Evolutionary conservation across 2,888 invertebrate genomes (phyloP).

Genomic region (Fragum fragum): DNA sequence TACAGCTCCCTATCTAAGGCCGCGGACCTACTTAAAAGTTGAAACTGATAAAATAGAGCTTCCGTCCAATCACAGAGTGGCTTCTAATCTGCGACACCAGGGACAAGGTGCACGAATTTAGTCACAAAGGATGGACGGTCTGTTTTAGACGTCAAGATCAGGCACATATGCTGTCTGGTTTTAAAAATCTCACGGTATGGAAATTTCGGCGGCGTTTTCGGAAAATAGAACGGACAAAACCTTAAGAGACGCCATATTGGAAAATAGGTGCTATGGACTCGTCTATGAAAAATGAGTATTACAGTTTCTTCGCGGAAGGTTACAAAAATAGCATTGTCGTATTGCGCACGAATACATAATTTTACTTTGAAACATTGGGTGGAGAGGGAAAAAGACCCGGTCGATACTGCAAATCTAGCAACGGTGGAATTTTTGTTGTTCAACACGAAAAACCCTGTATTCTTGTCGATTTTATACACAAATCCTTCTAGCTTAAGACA

Average conservation of each 20-base stretch:
- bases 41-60: slow-evolving; percentile 56
- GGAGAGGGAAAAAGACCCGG: slow-evolving; percentile 28
- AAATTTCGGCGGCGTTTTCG: slow-evolving; percentile 31
- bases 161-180: slow-evolving; percentile 56
- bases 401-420: slow-evolving; percentile 59
- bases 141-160: slow-evolving; percentile 45
- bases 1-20: slow-evolving; percentile 53
- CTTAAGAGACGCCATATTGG: slow-evolving; percentile 11
- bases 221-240: not conserved
- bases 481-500: not conserved
- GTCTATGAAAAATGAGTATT: not conserved
- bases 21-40: slow-evolving; percentile 60
- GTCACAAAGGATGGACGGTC: slow-evolving; percentile 45
- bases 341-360: slow-evolving; percentile 21
- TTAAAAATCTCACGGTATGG: slow-evolving; percentile 54
- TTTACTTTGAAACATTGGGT: slow-evolving; percentile 6
- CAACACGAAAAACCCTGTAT: not conserved
- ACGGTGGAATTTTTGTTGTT: slow-evolving; percentile 58
- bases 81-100: slow-evolving; percentile 51
- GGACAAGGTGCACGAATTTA: slow-evolving; percentile 54
- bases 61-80: slow-evolving; percentile 46
- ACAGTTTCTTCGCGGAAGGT: slow-evolving; percentile 51
- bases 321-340: slow-evolving; percentile 44
- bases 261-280: not conserved
- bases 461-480: not conserved